Base-by-base conservation (phyloP, 2,797 vertebrate species). In the Cichlasoma orientale region DNA sequence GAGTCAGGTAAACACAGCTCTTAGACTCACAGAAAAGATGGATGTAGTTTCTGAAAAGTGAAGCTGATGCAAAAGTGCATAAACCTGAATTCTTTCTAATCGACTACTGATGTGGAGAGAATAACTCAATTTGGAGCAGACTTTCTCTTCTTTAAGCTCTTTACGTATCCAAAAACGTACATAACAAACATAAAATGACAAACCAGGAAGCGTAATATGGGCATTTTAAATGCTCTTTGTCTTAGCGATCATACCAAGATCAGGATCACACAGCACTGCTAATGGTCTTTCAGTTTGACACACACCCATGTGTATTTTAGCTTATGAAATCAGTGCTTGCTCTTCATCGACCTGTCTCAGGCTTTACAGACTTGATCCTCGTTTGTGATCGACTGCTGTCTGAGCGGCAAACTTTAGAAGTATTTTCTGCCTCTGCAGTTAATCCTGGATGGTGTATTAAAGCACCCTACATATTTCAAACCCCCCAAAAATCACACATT, bases 301-400 rank as follows among this genome's bases (percentile, higher is more conserved):
- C 63, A 77, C 71, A 56, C 83, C 14, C 21, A 73, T 19, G 21
- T 77, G 29, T 72, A 56, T 57, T 82, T 63, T 38, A 68, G 66
- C 61, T 82, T 7, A 72, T 72, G 57, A 82, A 82, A 79, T 79
- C 47, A 44, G 19, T 54, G 70, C 53, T 81, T 54, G 31, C 25
- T 56, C 52, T 55, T 54, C 52, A 77, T 84, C 23, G 72, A 83
- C 86, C 76, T 56, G 63, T 71, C 73, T 85, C 55, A 50, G 61
- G 38, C 71, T 82, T 55, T 74, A 63, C 72, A 44, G 52, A 56
- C 14, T 68, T 38, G 27, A 53, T 75, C 68, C 7, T 53, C 19
- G 38, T 59, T 78, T 76, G 16, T 33, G 68, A 79, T 74, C 55
- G 58, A 77, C 78, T 71, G 36, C 55, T 80, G 33, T 41, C 75